These are phyloP conservation scores for Tetramorium alpestre DNA, from an alignment of 1,140 invertebrate genomes.

Conservation along the genomic window DNA sequence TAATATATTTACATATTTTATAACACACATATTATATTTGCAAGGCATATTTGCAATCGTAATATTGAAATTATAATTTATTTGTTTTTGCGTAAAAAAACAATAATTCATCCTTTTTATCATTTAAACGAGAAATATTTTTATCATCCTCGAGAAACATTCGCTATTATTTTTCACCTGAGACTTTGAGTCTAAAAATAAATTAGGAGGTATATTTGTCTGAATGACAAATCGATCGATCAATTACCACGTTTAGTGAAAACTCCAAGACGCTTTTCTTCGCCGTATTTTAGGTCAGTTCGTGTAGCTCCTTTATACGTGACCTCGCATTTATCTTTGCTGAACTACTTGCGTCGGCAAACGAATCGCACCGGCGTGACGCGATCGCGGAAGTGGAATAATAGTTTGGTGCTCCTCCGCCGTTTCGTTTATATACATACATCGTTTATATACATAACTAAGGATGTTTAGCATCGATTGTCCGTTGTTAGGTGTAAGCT, in stretches of 20 bases:
- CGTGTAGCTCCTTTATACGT: slow-evolving; percentile 61
- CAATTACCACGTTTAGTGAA: slow-evolving; percentile 42
- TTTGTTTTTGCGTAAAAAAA: neutral
- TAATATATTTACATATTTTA: slow-evolving; percentile 3
- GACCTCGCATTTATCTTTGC: slow-evolving; percentile 67
- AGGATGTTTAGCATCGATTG: slow-evolving; percentile 61
- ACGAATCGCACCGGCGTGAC: slow-evolving; percentile 62
- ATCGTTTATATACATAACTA: slow-evolving; percentile 30
- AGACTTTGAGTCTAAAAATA: neutral
- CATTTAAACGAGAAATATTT: neutral
- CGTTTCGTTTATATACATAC: slow-evolving; percentile 36
- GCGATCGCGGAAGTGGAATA: slow-evolving; percentile 51
- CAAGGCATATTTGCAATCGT: slow-evolving; percentile 13
- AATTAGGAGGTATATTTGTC: slow-evolving; percentile 35
- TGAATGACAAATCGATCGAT: slow-evolving; percentile 44
- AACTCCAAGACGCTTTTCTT: slow-evolving; percentile 27
- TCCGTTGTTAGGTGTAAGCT: slow-evolving; percentile 26
- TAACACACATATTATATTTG: slow-evolving; percentile 6
- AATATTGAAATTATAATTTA: slow-evolving; percentile 32
- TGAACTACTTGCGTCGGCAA: slow-evolving; percentile 57
- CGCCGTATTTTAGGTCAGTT: slow-evolving; percentile 40
- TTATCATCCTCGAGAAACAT: neutral
- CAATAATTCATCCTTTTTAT: neutral
- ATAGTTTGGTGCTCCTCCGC: slow-evolving; percentile 55
- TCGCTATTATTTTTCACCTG: neutral